A percentile compares a stretch with the other conserved stretches of the same genome.
Conservation (phyloP, 2,797 vertebrate species). For the Numenius phaeopus region DNA sequence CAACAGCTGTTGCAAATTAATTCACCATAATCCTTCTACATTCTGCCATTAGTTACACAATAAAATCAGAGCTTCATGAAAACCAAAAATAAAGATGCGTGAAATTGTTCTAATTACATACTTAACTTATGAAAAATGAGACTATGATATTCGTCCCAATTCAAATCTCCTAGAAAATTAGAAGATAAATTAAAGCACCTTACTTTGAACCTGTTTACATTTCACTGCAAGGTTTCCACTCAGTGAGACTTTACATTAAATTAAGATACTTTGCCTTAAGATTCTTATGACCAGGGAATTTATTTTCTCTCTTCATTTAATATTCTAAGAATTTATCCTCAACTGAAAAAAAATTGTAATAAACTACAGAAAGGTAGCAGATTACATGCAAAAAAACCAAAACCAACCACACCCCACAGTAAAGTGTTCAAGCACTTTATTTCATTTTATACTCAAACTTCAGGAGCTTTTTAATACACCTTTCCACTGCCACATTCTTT, state of each 20-base stretch:
- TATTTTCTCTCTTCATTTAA: background rate
- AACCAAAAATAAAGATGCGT: slow-evolving; percentile 49
- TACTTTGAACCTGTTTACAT: background rate
- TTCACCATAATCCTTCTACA: slow-evolving; percentile 52
- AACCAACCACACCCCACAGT: background rate
- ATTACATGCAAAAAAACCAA: background rate
- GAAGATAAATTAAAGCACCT: slow-evolving; percentile 4
- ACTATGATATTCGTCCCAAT: background rate
- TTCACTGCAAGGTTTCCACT: background rate
- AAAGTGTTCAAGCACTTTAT: background rate
- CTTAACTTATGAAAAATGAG: slow-evolving; percentile 23
- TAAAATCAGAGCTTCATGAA: slow-evolving; percentile 54
- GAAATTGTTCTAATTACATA: slow-evolving; percentile 56
- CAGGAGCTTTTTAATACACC: background rate
- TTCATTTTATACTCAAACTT: background rate
- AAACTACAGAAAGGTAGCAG: background rate
- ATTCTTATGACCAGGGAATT: background rate
- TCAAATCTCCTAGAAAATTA: slow-evolving; percentile 38
- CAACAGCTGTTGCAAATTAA: slow-evolving; percentile 68
- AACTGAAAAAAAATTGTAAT: background rate
- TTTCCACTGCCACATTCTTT: background rate
- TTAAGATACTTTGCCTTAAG: background rate
- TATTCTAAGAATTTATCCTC: background rate
- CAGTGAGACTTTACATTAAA: background rate
- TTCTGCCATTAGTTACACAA: slow-evolving; percentile 47